Percentiles rank a stretch among this genome's conserved stretches.
These are phyloP conservation scores for Nemotelus nigrinus DNA, from an alignment of 2,888 invertebrate genomes.

Conservation along the genomic window DNA sequence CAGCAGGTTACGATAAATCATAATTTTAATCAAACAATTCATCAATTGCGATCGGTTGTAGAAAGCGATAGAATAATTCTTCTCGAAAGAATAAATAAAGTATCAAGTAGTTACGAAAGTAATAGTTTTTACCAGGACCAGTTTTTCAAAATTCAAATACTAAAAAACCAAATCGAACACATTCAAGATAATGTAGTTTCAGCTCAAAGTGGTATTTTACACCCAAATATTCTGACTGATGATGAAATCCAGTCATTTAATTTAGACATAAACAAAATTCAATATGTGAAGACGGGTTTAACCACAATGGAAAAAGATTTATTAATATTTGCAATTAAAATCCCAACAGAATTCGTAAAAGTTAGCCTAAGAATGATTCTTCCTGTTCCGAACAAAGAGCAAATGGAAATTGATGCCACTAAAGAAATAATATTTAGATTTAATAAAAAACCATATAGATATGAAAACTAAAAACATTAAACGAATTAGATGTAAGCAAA, in stretches of 20 bases:
- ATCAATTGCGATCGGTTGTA: neutral
- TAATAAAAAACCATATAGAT: neutral
- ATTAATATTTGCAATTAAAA: neutral
- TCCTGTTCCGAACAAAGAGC: neutral
- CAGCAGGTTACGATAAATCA: neutral
- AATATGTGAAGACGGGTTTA: neutral
- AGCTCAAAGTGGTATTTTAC: constrained; percentile 21
- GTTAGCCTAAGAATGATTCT: neutral
- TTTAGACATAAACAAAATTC: neutral
- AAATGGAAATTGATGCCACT: neutral
- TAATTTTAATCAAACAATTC: neutral
- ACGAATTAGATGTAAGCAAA: neutral
- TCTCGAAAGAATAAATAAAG: neutral
- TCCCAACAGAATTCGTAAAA: neutral
- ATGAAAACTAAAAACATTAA: neutral
- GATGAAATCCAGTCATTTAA: neutral
- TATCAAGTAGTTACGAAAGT: neutral
- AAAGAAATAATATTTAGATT: neutral
- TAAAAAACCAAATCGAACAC: constrained; percentile 32
- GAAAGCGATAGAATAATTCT: neutral
- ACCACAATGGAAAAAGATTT: neutral
- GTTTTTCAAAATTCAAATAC: constrained; percentile 31
- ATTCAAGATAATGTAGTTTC: constrained; percentile 40
- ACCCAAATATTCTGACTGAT: neutral
- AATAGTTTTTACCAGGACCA: neutral